Conservation (phyloP, 2,888 invertebrate species). For the Dicycla oo region DNA sequence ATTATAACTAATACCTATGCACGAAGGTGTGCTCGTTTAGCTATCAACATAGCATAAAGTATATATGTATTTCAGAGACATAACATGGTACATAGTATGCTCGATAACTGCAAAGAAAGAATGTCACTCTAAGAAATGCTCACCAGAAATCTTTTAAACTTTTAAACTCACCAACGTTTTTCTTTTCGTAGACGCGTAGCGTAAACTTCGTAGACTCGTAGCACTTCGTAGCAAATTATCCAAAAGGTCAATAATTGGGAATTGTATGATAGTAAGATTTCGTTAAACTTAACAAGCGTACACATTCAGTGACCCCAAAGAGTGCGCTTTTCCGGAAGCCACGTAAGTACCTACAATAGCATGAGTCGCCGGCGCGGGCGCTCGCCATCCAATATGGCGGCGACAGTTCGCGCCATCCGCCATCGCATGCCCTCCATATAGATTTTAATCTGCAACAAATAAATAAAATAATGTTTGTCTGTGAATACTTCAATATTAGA, state of each 20-base stretch:
- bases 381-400: slow-evolving; percentile 76
- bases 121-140: background rate
- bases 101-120: background rate
- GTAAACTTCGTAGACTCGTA: slow-evolving; percentile 26
- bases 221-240: slow-evolving; percentile 18
- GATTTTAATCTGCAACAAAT: slow-evolving; percentile 49
- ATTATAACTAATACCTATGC: slow-evolving; percentile 65
- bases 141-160: background rate
- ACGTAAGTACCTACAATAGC: slow-evolving; percentile 80
- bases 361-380: slow-evolving; percentile 62
- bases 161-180: background rate
- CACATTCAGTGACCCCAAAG: slow-evolving; percentile 82
- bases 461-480: slow-evolving; percentile 53
- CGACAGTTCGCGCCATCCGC: slow-evolving; percentile 67
- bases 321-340: slow-evolving; percentile 85
- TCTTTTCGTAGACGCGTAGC: slow-evolving; percentile 11
- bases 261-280: slow-evolving; percentile 19
- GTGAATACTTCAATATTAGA: slow-evolving; percentile 19
- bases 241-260: background rate
- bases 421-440: slow-evolving; percentile 52
- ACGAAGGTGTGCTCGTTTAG: slow-evolving; percentile 14
- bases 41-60: background rate
- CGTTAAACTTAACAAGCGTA: slow-evolving; percentile 48
- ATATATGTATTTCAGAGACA: background rate
- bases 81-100: background rate